Conservation (phyloP, 2,888 invertebrate species). For the Rhagonycha lutea region DNA sequence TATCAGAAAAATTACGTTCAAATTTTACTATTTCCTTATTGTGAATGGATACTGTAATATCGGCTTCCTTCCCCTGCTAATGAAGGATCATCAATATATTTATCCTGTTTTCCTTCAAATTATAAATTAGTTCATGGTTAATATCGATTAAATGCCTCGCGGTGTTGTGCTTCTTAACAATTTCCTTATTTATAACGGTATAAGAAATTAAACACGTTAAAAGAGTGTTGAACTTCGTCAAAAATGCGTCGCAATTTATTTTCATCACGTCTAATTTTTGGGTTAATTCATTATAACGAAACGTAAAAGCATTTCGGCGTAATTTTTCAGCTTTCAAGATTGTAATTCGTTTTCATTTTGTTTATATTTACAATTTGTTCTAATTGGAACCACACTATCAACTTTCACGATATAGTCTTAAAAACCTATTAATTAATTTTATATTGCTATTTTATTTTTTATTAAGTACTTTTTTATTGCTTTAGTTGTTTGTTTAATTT, state of each 20-base stretch:
- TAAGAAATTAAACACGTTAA: not conserved
- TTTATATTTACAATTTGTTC: not conserved
- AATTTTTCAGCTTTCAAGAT: not conserved
- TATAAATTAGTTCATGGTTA: not conserved
- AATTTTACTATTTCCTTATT: not conserved
- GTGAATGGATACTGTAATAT: not conserved
- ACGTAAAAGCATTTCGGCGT: not conserved
- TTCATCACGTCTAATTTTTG: not conserved
- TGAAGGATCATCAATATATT: not conserved
- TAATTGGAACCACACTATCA: not conserved
- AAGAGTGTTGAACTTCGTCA: not conserved
- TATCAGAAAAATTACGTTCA: not conserved
- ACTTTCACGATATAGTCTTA: not conserved
- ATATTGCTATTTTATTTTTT: not conserved
- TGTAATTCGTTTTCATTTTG: not conserved
- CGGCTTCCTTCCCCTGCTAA: not conserved
- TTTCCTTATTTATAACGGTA: not conserved
- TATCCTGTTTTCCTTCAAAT: not conserved
- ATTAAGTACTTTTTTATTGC: not conserved
- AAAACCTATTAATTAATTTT: not conserved
- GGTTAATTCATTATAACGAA: not conserved
- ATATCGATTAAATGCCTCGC: not conserved
- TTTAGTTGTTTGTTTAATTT: not conserved
- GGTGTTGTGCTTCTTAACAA: not conserved
- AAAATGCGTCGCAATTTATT: not conserved